These are phyloP conservation scores for Galerucella nymphaeae DNA, from an alignment of 2,888 invertebrate genomes.

Conservation along the genomic window DNA sequence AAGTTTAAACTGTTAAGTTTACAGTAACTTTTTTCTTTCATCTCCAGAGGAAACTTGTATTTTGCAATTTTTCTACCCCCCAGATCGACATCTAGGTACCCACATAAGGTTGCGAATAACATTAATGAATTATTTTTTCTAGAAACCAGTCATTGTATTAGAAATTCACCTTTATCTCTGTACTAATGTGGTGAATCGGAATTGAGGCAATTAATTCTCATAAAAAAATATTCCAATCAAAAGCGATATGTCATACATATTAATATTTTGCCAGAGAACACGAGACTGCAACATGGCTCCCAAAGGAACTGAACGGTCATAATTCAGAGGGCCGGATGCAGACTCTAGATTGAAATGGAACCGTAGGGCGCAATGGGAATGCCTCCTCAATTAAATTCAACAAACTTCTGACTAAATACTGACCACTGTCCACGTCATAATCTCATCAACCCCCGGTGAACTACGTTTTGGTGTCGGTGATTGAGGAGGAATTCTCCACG, in stretches of 20 bases:
- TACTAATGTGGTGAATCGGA: background rate
- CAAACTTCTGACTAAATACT: constrained; percentile 44
- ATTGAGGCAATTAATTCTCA: constrained; percentile 9
- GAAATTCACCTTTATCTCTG: background rate
- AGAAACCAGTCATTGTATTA: background rate
- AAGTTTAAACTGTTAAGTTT: no score
- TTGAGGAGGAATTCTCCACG: background rate
- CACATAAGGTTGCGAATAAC: no score
- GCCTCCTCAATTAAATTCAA: constrained; percentile 51
- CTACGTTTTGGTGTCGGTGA: background rate
- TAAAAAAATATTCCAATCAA: constrained; percentile 31
- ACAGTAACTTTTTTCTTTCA: no score
- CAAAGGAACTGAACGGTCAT: constrained; percentile 25
- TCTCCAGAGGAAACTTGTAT: no score
- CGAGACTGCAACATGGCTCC: constrained; percentile 24
- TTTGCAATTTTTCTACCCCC: no score
- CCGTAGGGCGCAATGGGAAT: constrained; percentile 43
- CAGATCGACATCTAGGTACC: no score
- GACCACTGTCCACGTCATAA: constrained; percentile 38
- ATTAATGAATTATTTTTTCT: no score
- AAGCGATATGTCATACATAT: constrained; percentile 32
- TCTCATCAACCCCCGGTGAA: background rate
- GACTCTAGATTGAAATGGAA: constrained; percentile 39
- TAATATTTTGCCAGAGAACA: constrained; percentile 33
- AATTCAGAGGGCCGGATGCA: constrained; percentile 36